Percentiles rank a stretch among this genome's conserved stretches.
These are phyloP conservation scores for Mixornis gularis DNA, from an alignment of 2,113 vertebrate genomes.

Conservation along the genomic window DNA sequence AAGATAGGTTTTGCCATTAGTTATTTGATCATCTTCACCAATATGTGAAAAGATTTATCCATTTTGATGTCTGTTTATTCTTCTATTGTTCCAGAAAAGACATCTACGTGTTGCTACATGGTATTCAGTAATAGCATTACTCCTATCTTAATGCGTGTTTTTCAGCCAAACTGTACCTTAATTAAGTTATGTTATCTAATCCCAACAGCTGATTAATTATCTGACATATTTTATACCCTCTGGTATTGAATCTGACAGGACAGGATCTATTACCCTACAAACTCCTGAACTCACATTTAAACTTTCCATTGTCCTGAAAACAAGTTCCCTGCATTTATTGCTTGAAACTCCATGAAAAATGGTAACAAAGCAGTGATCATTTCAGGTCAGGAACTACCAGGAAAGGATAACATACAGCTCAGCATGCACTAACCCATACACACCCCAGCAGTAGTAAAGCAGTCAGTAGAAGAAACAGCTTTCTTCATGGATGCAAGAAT, in stretches of 20 bases:
- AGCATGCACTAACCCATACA: accelerated
- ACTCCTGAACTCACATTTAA: background rate
- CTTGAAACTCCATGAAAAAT: background rate
- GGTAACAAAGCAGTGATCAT: background rate
- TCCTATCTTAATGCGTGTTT: background rate
- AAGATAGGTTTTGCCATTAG: background rate
- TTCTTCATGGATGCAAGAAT: background rate
- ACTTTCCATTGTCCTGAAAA: background rate
- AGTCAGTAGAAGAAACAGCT: background rate
- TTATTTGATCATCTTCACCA: slow-evolving; percentile 13
- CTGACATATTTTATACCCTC: slow-evolving; percentile 22
- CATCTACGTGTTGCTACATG: background rate
- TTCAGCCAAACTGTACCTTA: slow-evolving; percentile 33
- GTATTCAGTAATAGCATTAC: background rate
- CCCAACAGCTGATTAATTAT: slow-evolving; percentile 24
- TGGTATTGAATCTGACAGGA: slow-evolving; percentile 21
- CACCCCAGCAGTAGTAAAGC: background rate
- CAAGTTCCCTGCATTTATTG: background rate
- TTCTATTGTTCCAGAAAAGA: slow-evolving; percentile 8
- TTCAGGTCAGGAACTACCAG: background rate
- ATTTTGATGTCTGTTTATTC: slow-evolving; percentile 22
- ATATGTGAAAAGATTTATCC: background rate
- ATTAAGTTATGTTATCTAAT: slow-evolving; percentile 31
- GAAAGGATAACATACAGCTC: background rate
- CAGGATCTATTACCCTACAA: slow-evolving; percentile 2